Conservation (phyloP, 2,797 vertebrate species). For the Furcifer pardalis region DNA sequence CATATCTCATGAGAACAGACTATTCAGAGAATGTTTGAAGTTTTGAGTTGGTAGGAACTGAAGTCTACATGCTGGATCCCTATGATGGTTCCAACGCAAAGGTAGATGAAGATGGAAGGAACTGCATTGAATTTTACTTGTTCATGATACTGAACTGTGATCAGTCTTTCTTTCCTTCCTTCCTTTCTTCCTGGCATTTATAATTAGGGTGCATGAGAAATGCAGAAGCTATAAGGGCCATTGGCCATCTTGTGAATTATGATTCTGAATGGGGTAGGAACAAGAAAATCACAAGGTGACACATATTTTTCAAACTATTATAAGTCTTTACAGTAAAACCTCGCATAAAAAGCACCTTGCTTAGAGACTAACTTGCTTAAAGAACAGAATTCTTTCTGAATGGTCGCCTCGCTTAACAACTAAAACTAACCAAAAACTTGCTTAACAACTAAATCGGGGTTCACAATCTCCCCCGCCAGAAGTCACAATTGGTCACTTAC, state of each 20-base stretch:
- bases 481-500: too few species aligned
- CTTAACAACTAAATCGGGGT: too few species aligned
- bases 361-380: too few species aligned
- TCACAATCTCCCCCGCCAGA: too few species aligned
- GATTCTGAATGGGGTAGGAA: background rate
- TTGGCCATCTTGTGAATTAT: background rate
- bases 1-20: background rate
- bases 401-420: too few species aligned
- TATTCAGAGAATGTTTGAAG: constrained; percentile 6
- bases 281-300: background rate
- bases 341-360: too few species aligned
- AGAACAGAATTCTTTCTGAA: too few species aligned
- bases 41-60: background rate
- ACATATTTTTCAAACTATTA: background rate
- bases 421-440: too few species aligned
- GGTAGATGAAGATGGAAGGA: background rate
- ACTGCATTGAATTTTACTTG: too few species aligned
- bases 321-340: too few species aligned
- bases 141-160: too few species aligned
- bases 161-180: too few species aligned
- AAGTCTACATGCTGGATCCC: background rate
- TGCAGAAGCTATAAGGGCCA: background rate
- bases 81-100: constrained; percentile 8
- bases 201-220: constrained; percentile 1
- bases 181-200: background rate